Base-by-base conservation (phyloP, 2,888 invertebrate species). In the Seladonia tumulorum region DNA sequence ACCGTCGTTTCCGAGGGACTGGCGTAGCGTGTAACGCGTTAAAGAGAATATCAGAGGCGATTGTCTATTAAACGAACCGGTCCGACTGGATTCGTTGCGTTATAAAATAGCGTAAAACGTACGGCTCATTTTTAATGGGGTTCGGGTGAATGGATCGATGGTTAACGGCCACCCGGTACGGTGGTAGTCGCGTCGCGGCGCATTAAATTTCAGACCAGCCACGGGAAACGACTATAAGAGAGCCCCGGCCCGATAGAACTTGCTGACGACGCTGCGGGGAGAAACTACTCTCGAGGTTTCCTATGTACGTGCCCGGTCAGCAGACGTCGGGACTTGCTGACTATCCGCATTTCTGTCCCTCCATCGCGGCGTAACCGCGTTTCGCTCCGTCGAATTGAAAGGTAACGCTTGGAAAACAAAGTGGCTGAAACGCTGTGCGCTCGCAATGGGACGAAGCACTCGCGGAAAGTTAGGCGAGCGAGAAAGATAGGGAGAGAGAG, bases 291-390 rank as follows among this genome's bases (percentile, higher is more conserved):
- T 73, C 76, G 68, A 83, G 84, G 82, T 82, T 89, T 89, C 86
- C 88, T 88, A 81, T 77, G 85, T 85, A 85, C 88, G 81, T 87
- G 87, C 85, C 81, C 81, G 88, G 85, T 87, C 88, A 88, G 83
- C 89, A 87, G 57, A 78, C 82, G 83, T 75, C 47, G 80, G 60
- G 71, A 83, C 85, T 79, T 80, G 90, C 89, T 88, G 90, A 90
- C 83, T 87, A 66, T 79, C 63, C 87, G 82, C 85, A 83, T 85
- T 83, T 83, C 90, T 81, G 76, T 80, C 75, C 80, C 85, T 47
- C 74, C 79, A 57, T 22, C 53, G 68, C 66, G 66, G 25, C 45
- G 66, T 79, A 84, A 81, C 85, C 81, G 76, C 78, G 85, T 81
- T 81, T 72, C 85, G 78, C 81, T 85, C 66, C 53, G 77, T 74